These are phyloP conservation scores for Xiphophorus maculatus DNA, from an alignment of 2,113 vertebrate genomes.

Conservation along the genomic window DNA sequence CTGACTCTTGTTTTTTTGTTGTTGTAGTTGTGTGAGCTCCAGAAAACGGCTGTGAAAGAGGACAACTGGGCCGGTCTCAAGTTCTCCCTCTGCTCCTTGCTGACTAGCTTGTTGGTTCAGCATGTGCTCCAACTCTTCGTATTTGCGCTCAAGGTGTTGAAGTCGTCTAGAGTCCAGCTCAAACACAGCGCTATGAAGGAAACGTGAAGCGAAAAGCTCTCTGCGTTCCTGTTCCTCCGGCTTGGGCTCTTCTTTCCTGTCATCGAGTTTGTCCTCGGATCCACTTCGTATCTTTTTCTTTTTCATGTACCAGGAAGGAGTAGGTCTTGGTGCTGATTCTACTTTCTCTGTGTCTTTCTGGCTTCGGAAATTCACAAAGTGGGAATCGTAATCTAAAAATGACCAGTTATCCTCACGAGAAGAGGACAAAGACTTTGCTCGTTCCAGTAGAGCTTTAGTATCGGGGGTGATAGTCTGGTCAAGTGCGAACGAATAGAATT, in stretches of 20 bases:
- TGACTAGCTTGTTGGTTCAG: slow-evolving; percentile 80
- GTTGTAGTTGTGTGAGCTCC: slow-evolving; percentile 86
- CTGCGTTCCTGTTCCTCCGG: slow-evolving; percentile 93
- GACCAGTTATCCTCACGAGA: slow-evolving; percentile 99
- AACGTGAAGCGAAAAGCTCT: slow-evolving; percentile 95
- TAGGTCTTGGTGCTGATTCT: slow-evolving; percentile 91
- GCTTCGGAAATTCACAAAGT: slow-evolving; percentile 92
- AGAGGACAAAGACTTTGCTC: slow-evolving; percentile 96
- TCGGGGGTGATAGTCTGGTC: slow-evolving; percentile 98
- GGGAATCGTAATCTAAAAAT: slow-evolving; percentile 93
- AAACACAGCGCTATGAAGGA: slow-evolving; percentile 97
- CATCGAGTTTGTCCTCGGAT: slow-evolving; percentile 93
- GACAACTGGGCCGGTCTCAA: slow-evolving; percentile 87
- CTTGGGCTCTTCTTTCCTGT: slow-evolving; percentile 95
- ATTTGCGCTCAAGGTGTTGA: slow-evolving; percentile 92
- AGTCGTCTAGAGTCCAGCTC: slow-evolving; percentile 95
- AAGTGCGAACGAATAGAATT: slow-evolving; percentile 94
- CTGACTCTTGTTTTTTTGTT: slow-evolving; percentile 89
- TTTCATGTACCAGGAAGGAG: slow-evolving; percentile 97
- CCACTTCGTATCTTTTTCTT: slow-evolving; percentile 96
- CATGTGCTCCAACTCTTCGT: slow-evolving; percentile 87
- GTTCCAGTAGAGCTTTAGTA: slow-evolving; percentile 96
- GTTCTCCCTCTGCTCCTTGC: slow-evolving; percentile 83
- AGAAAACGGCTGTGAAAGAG: slow-evolving; percentile 96
- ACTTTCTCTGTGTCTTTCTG: slow-evolving; percentile 98